Base-by-base conservation (phyloP, 2,888 invertebrate species). In the Beris morrisii region DNA sequence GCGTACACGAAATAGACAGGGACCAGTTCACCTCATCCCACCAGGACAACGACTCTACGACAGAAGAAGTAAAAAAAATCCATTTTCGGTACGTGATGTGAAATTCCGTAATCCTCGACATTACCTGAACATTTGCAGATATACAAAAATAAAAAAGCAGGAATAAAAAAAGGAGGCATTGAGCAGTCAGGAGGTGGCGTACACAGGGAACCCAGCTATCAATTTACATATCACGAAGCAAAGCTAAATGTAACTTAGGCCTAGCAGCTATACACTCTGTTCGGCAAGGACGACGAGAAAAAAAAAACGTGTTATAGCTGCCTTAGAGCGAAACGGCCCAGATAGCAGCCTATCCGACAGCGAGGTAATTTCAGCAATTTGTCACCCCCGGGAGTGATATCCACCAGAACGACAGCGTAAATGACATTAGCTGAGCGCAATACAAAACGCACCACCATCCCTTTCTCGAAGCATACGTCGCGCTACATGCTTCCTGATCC, bases 121-220 rank as follows among this genome's bases (percentile, higher is more conserved):
- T 61, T 61, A 61, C 61, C 61, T 61, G 61, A 61, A 43, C 61
- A 50, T 61, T 61, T 52, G 61, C 61, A 61, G 61, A 50, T 52
- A 43, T 38, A 38, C 50, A 61, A 61, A 59, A 59, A 45, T 45
- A 45, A 58, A 48, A 59, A 58, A 48, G 15, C 9, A 4, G n/a
- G 28, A 52, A 38, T 3, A 43, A 52, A 50, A 52, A 43, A 52
- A 50, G 32, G 15, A 32, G 52, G 50, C 43, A 61, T 50, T 61
- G 50, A 61, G 61, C 52, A 50, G 32, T 38, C 13, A 31, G 32
- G 30, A 11, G 7, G 52, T 11, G 22, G 15, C 52, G 52, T 7
- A 11, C 5, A 2, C 15, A 31, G 30, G 28, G 50, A 44, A 5
- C 15, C 45, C n/a, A 45, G 43, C 61, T 38, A 52, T 61, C 61